Conservation (phyloP, 2,797 vertebrate species). For the Lepilemur ruficaudatus region DNA sequence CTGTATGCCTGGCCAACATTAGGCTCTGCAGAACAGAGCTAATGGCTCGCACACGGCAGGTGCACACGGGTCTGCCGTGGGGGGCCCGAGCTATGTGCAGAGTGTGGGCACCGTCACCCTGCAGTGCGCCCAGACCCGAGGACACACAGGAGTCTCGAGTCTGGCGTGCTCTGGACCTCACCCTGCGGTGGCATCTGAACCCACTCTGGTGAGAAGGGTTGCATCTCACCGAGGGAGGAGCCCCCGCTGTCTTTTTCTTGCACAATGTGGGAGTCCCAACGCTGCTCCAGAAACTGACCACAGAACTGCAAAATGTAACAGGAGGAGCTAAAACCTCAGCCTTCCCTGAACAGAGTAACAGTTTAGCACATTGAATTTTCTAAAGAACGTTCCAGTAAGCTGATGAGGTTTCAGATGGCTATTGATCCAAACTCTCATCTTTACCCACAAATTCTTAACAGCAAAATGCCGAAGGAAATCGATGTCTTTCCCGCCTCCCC, state of each 20-base stretch:
- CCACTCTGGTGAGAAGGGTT: background rate
- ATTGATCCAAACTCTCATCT: background rate
- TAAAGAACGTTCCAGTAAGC: accelerated
- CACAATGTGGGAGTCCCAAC: accelerated
- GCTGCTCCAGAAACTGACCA: background rate
- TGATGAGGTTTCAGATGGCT: accelerated
- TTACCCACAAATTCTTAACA: background rate
- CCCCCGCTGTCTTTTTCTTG: background rate
- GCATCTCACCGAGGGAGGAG: no score
- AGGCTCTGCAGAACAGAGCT: no score
- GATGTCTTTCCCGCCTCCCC: background rate
- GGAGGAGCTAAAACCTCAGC: background rate
- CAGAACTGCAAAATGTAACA: accelerated
- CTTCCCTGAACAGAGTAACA: accelerated
- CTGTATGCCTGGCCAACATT: background rate
- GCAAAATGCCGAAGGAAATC: background rate
- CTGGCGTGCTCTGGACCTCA: no score
- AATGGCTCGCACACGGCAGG: accelerated
- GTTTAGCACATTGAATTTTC: accelerated
- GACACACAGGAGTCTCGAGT: accelerated
- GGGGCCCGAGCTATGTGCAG: accelerated
- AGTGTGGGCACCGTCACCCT: accelerated
- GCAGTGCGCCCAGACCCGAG: accelerated
- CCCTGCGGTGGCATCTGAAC: accelerated
- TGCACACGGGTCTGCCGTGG: accelerated